These are phyloP conservation scores for Rousettus madagascariensis DNA, from an alignment of 2,797 vertebrate species.

Conservation along the genomic window DNA sequence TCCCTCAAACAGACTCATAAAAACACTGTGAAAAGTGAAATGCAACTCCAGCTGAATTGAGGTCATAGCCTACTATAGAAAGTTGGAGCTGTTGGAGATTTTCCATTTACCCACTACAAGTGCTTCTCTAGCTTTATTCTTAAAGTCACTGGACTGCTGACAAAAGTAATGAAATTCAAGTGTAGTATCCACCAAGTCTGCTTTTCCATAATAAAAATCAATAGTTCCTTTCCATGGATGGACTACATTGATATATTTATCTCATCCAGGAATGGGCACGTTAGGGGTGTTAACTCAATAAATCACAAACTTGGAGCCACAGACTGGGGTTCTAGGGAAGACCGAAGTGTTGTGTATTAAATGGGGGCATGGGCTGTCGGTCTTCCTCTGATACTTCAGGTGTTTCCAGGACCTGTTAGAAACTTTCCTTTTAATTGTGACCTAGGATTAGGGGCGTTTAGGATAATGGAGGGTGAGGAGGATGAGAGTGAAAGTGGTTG, in stretches of 20 bases:
- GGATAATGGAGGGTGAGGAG: neutral
- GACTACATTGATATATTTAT: neutral
- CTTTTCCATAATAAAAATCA: slow-evolving; percentile 54
- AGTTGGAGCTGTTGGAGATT: neutral
- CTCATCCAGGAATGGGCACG: neutral
- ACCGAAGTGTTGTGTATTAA: neutral
- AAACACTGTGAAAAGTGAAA: neutral
- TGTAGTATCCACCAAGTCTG: neutral
- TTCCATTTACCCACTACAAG: neutral
- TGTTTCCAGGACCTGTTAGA: neutral
- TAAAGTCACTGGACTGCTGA: slow-evolving; percentile 5
- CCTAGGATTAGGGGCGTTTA: neutral
- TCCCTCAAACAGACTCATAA: slow-evolving; percentile 33
- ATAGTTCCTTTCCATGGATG: neutral
- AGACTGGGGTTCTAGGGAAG: neutral
- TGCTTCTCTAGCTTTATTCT: neutral
- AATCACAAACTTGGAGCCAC: neutral
- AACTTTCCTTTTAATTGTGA: neutral
- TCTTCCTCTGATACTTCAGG: neutral
- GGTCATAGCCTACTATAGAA: neutral
- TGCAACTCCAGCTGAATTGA: slow-evolving; percentile 4
- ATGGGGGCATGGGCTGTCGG: neutral
- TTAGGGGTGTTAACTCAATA: neutral
- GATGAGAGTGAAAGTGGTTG: neutral
- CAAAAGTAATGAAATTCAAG: slow-evolving; percentile 31